phyloP scores from a whole-genome alignment of 2,797 vertebrate species.

The Enteromius afrohamiltoni region DNA sequence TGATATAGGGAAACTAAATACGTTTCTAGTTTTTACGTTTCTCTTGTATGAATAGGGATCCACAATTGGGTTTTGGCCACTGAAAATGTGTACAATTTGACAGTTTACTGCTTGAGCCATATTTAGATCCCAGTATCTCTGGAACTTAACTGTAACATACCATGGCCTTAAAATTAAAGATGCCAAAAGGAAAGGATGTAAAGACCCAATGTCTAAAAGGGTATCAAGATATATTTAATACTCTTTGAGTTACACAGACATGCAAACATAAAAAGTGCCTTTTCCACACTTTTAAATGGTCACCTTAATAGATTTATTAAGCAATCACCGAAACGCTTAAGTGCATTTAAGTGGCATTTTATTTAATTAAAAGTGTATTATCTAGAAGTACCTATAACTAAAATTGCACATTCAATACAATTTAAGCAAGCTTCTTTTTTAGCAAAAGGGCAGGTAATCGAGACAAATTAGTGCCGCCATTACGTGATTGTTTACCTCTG shows the following conservation, averaged over 20 bases:
- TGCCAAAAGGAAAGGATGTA: not conserved
- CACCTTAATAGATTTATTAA: not conserved
- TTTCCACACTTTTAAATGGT: not conserved
- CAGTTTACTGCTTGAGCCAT: not conserved
- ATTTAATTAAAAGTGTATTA: not conserved
- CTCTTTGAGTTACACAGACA: not conserved
- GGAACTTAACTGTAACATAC: not conserved
- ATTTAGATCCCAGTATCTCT: not conserved
- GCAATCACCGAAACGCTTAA: not conserved
- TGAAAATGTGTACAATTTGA: not conserved
- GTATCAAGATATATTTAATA: not conserved
- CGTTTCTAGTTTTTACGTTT: not conserved
- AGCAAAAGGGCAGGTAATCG: not conserved
- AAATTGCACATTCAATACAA: not conserved
- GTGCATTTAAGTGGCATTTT: not conserved
- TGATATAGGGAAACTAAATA: not conserved
- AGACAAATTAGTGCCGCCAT: slow-evolving; percentile 22
- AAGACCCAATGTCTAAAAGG: not conserved
- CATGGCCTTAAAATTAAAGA: not conserved
- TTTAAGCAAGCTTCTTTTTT: not conserved
- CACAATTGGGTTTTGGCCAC: not conserved
- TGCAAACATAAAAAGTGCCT: not conserved
- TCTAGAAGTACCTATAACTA: not conserved
- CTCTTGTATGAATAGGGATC: not conserved
- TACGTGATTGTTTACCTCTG: not conserved